Base-by-base conservation (phyloP, 2,113 vertebrate species). In the Glaucomys volans region DNA sequence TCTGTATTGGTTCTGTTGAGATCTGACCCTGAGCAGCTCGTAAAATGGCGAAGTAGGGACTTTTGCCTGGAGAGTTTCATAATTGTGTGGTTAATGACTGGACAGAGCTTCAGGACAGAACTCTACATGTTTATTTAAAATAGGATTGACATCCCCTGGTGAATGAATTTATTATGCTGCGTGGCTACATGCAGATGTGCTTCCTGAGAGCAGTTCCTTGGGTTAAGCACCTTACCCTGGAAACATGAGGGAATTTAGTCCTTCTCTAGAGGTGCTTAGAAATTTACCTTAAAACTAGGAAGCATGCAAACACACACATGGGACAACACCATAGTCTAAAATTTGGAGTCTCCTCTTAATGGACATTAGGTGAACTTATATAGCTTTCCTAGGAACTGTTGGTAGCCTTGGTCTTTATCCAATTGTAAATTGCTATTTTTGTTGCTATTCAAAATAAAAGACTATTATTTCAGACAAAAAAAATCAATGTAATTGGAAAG, bases 341-440 rank as follows among this genome's bases (percentile, higher is more conserved):
- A 75, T 86, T 93, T 80, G 54, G 57, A 96, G 37, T 66, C 90
- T 80, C n/a, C 57, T 57, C 22, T 64, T 64, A 90, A 82, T 59
- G 32, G 52, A 26, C 69, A 0, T 87, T 74, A 72, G 12, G 8
- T 47, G 42, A 92, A 67, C 8, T 67, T 95, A 69, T 57, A 52
- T 81, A 90, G 89, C 12, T 91, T 77, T 40, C n/a, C 50, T 17
- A 91, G 37, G 8, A 59, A 86, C 80, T 50, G 62, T 83, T 79
- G 42, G 12, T 72, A 32, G 62, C 22, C 47, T 86, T 86, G 9
- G 26, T 66, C 13, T 93, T 93, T 96, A 85, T 64, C 67, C 26
- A 72, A 88, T 57, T 95, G 3, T 74, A 89, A 86, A 64, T 90
- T 82, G 47, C 69, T 96, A 67, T 88, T 86, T 81, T 72, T 86